Evolutionary conservation across 2,797 vertebrate genomes (phyloP), one percentile per base, ranked within the genome.

Genomic region (Acestrorhynchus altus): DNA sequence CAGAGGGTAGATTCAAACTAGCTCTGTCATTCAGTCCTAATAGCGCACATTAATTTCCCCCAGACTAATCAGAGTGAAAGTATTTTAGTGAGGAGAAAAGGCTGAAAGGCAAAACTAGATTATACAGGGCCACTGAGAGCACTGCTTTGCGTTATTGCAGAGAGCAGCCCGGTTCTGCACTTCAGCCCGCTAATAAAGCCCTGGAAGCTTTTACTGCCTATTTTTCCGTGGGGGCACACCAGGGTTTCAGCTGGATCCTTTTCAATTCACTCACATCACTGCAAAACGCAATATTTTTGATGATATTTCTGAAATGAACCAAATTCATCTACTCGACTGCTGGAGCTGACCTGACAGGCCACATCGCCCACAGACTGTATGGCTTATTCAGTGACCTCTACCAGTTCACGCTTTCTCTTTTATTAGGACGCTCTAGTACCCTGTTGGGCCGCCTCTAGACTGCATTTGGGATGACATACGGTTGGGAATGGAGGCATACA

Each of bases 51-150:
- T 24, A 0, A 60, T 73, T 59, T n/a, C 10, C 11, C 39, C 44
- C 57, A 49, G 66, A 72, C 63, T 65, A 68, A 49, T 74, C 39
- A 72, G 22, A 74, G 31, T 35, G 61, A 72, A 57, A 24, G 61
- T 64, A 64, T n/a, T 22, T 13, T 3, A 11, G 61, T 64, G 61
- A 64, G 16, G 18, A 56, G 49, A 72, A 40, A 72, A 40, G 8
- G 46, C 46, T 40, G 20, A 18, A 71, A 40, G 12, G 47, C 24
- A 12, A 22, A 56, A 44, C 11, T 3, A 44, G 18, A 56, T 39
- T 40, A 28, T 31, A 35, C 8, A 11, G 47, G 16, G 24, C 24
- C 15, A 16, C 47, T 26, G 24, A 69, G 26, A 52, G 26, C 10
- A 9, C 26, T 57, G 4, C 54, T 57, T 12, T 4, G 24, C 22